phyloP scores from a whole-genome alignment of 2,888 invertebrate species.

The Acanthoscelides obtectus region DNA sequence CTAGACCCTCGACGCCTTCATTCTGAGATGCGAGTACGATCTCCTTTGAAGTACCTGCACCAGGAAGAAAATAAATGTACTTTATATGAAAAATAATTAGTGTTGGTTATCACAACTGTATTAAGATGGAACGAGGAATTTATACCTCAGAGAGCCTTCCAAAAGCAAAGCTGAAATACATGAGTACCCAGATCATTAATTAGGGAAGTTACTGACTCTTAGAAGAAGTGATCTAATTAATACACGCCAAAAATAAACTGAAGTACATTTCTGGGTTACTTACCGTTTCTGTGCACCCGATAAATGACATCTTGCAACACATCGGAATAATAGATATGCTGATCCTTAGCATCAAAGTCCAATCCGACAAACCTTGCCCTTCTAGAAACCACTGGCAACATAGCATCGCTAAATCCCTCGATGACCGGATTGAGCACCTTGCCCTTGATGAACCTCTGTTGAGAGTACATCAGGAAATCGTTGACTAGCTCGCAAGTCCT shows the following conservation, averaged over 20 bases:
- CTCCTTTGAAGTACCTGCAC: slow-evolving; percentile 63
- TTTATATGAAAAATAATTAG: too few relatives aligned
- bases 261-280: background rate
- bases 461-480: slow-evolving; percentile 92
- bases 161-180: too few relatives aligned
- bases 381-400: slow-evolving; percentile 86
- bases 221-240: too few relatives aligned
- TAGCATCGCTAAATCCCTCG: slow-evolving; percentile 91
- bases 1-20: slow-evolving; percentile 93
- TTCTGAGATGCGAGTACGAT: slow-evolving; percentile 93
- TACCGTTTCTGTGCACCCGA: slow-evolving; percentile 67
- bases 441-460: slow-evolving; percentile 89
- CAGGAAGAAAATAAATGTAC: background rate
- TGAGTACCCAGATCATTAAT: too few relatives aligned
- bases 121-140: too few relatives aligned
- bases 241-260: too few relatives aligned
- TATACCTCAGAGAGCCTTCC: too few relatives aligned
- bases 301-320: slow-evolving; percentile 94
- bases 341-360: slow-evolving; percentile 87
- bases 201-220: too few relatives aligned
- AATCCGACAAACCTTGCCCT: slow-evolving; percentile 91
- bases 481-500: slow-evolving; percentile 76
- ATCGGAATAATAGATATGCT: slow-evolving; percentile 96
- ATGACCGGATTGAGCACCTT: slow-evolving; percentile 83
- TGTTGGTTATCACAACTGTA: too few relatives aligned